These are phyloP conservation scores for Melanotaenia parkinsoni DNA, from an alignment of 2,797 vertebrate species.

Conservation along the genomic window DNA sequence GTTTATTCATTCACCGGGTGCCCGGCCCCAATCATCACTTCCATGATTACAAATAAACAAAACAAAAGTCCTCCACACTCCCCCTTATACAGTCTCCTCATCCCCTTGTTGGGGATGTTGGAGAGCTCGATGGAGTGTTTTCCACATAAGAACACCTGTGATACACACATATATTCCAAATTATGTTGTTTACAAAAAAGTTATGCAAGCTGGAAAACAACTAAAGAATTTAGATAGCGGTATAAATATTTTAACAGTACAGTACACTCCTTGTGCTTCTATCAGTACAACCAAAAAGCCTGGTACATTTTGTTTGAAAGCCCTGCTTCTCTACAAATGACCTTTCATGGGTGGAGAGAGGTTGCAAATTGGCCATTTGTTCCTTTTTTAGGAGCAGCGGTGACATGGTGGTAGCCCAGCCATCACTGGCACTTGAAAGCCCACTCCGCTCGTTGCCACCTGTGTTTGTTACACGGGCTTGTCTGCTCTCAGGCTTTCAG, in stretches of 20 bases:
- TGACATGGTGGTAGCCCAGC: slow-evolving; percentile 60
- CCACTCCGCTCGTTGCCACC: slow-evolving; percentile 58
- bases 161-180: slow-evolving; percentile 23
- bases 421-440: slow-evolving; percentile 68
- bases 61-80: slow-evolving; percentile 38
- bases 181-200: background rate
- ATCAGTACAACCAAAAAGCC: slow-evolving; percentile 37
- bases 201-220: slow-evolving; percentile 24
- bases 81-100: slow-evolving; percentile 34
- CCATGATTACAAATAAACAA: slow-evolving; percentile 40
- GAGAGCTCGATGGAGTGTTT: slow-evolving; percentile 38
- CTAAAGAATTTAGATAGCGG: slow-evolving; percentile 41
- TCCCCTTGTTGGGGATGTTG: slow-evolving; percentile 21
- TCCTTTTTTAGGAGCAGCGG: slow-evolving; percentile 61
- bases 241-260: slow-evolving; percentile 55
- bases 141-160: slow-evolving; percentile 24
- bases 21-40: slow-evolving; percentile 21
- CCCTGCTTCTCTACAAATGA: slow-evolving; percentile 62
- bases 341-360: slow-evolving; percentile 62
- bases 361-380: slow-evolving; percentile 65
- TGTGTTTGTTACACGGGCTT: slow-evolving; percentile 60
- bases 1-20: slow-evolving; percentile 34
- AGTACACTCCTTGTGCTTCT: slow-evolving; percentile 16
- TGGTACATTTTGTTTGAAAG: slow-evolving; percentile 66
- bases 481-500: slow-evolving; percentile 60